These are phyloP conservation scores for Microctonus aethiopoides DNA, from an alignment of 2,888 invertebrate genomes.

Conservation along the genomic window DNA sequence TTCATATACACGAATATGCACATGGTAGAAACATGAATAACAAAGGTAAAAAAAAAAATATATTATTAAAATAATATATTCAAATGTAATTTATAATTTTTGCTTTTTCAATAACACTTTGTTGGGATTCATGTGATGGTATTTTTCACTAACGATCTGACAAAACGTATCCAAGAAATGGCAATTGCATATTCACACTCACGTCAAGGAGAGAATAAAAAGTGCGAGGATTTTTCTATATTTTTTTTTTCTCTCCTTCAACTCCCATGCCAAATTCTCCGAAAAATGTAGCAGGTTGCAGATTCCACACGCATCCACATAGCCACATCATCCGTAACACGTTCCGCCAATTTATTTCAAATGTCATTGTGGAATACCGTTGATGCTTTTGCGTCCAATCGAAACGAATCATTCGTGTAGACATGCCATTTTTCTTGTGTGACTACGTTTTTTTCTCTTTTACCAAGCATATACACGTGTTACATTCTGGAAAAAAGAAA, in stretches of 20 bases:
- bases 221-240: not conserved
- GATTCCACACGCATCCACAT: conserved; percentile 16
- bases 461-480: conserved; percentile 1
- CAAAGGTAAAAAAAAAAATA: not conserved
- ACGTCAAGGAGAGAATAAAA: not conserved
- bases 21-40: not conserved
- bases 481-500: not conserved
- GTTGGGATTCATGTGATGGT: not conserved
- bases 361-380: conserved; percentile 31
- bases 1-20: not conserved
- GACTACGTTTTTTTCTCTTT: conserved; percentile 18
- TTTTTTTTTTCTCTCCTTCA: not conserved
- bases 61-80: not conserved
- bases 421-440: conserved; percentile 23
- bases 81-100: not conserved
- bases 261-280: not conserved
- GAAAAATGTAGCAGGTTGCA: conserved; percentile 22
- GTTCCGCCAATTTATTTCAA: conserved; percentile 37
- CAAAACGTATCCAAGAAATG: conserved; percentile 5
- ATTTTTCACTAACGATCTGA: not conserved
- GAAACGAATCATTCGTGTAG: conserved; percentile 35
- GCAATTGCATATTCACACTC: conserved; percentile 2
- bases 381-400: conserved; percentile 12
- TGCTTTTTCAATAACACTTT: too few relatives aligned
- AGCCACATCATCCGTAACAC: conserved; percentile 22